Conservation (phyloP, 2,888 invertebrate species). For the Cerceris rybyensis region DNA sequence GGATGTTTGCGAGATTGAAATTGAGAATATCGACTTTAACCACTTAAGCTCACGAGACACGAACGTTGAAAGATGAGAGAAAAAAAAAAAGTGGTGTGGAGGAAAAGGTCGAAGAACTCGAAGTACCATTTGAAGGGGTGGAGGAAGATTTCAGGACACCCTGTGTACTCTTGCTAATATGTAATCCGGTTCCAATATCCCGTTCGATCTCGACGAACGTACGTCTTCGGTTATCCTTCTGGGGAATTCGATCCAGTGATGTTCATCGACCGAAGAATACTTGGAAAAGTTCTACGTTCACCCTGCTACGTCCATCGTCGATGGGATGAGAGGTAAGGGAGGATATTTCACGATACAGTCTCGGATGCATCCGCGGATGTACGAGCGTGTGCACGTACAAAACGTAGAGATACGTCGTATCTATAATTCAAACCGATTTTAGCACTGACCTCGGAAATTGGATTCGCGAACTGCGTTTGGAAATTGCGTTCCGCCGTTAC, state of each 20-base stretch:
- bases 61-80: neutral
- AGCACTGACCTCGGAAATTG: conserved; percentile 54
- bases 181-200: conserved; percentile 78
- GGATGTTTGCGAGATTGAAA: conserved; percentile 25
- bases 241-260: conserved; percentile 23
- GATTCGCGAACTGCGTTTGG: conserved; percentile 51
- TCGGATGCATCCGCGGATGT: neutral
- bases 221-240: conserved; percentile 49
- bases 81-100: neutral
- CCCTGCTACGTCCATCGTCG: neutral
- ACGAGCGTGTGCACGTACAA: neutral
- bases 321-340: neutral
- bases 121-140: conserved; percentile 14
- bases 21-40: conserved; percentile 15
- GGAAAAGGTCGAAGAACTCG: neutral
- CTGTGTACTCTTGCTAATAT: conserved; percentile 65
- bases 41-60: neutral
- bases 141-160: conserved; percentile 67
- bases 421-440: conserved; percentile 51
- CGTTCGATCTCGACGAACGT: conserved; percentile 53
- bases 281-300: neutral
- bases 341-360: neutral
- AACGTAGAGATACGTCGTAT: conserved; percentile 12
- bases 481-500: conserved; percentile 39
- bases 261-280: neutral